These are phyloP conservation scores for Progne subis DNA, from an alignment of 2,113 vertebrate genomes.

Conservation along the genomic window DNA sequence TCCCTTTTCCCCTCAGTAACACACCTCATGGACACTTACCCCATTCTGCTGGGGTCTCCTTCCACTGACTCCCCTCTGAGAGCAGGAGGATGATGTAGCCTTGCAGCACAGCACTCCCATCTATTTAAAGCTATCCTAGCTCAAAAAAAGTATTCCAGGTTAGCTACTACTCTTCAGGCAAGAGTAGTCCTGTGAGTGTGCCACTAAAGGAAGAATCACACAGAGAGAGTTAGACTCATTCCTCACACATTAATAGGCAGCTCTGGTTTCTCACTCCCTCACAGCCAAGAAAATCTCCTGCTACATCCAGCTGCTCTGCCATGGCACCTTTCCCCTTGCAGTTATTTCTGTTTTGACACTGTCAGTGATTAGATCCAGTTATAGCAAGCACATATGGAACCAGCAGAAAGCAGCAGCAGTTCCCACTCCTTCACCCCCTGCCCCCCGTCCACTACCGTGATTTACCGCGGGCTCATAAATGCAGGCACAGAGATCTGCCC, in stretches of 20 bases:
- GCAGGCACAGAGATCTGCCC: not conserved
- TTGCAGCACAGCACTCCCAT: not conserved
- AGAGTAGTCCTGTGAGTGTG: not conserved
- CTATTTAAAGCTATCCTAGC: not conserved
- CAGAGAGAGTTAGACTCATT: not conserved
- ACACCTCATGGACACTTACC: not conserved
- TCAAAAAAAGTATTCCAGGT: not conserved
- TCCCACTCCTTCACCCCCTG: not conserved
- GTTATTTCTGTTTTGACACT: not conserved
- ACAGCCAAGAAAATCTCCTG: not conserved
- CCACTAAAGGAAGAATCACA: not conserved
- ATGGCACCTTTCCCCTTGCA: not conserved
- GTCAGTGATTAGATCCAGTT: not conserved
- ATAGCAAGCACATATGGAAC: not conserved
- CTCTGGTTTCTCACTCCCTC: slow-evolving; percentile 20
- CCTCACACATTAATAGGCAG: not conserved
- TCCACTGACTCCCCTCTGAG: not conserved
- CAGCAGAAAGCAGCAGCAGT: not conserved
- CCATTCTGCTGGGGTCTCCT: not conserved
- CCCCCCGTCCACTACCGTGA: fast-evolving
- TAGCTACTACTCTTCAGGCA: not conserved
- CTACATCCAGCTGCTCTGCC: not conserved
- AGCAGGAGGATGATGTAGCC: not conserved
- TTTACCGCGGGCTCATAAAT: fast-evolving
- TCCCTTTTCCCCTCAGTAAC: fast-evolving